These are phyloP conservation scores for Liopterus haemorrhoidalis DNA, from an alignment of 2,888 invertebrate genomes.

Conservation along the genomic window DNA sequence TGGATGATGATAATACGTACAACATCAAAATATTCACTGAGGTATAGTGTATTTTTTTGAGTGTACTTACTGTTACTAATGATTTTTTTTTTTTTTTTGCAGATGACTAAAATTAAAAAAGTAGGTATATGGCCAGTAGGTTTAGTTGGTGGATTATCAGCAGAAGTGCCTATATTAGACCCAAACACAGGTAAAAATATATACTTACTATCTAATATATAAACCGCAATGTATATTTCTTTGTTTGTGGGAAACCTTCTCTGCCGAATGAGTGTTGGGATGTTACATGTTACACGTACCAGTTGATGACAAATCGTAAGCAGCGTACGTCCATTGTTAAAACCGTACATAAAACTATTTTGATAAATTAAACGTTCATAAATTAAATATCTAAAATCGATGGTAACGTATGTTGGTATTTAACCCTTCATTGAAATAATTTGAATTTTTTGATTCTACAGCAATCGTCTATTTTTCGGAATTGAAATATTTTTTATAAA, in stretches of 20 bases:
- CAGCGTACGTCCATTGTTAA: too few species aligned
- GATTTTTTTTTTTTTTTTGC: constrained; percentile 37
- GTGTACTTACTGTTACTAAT: constrained; percentile 4
- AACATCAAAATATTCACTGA: constrained; percentile 83
- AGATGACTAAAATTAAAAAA: constrained; percentile 73
- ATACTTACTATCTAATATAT: constrained; percentile 1
- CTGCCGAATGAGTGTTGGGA: too few species aligned
- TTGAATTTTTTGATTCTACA: too few species aligned
- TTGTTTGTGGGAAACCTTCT: neutral
- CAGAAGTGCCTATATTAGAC: constrained; percentile 80
- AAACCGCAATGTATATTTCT: neutral
- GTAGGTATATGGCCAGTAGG: constrained; percentile 96
- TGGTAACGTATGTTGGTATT: too few species aligned
- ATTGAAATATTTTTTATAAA: neutral
- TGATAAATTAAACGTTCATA: too few species aligned
- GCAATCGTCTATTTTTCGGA: neutral
- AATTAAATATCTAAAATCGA: too few species aligned
- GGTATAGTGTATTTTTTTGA: constrained; percentile 47
- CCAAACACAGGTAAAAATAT: constrained; percentile 46
- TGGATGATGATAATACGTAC: constrained; percentile 96
- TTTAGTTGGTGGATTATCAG: constrained; percentile 88
- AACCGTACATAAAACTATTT: too few species aligned
- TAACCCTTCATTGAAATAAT: too few species aligned
- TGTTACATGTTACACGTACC: too few species aligned
- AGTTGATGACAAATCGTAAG: too few species aligned